Percentiles rank a stretch among this genome's conserved stretches.
Conservation (phyloP, 2,113 vertebrate genomes). For the Pleuronectes platessa region DNA sequence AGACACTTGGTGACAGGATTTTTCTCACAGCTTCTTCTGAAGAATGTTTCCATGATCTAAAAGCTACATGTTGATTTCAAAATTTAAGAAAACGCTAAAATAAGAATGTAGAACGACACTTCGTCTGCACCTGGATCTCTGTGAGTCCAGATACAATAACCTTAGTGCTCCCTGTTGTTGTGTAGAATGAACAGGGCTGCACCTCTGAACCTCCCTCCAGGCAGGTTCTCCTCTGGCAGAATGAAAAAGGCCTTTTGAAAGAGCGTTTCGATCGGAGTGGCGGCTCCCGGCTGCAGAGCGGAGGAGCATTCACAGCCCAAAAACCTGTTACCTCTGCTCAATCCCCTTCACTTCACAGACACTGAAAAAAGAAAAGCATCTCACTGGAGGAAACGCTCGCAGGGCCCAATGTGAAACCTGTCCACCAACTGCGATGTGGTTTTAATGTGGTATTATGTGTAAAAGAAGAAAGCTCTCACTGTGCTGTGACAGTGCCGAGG, state of each 20-base stretch:
- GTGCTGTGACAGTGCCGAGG: not conserved
- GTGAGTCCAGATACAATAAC: constrained; percentile 12
- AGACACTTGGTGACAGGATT: constrained; percentile 7
- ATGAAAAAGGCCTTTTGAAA: constrained; percentile 17
- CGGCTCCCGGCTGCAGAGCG: constrained; percentile 23
- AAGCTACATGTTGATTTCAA: constrained; percentile 12
- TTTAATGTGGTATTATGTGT: constrained; percentile 4
- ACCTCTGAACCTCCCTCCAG: not conserved
- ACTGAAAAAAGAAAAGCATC: not conserved
- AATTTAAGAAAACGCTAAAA: constrained; percentile 12
- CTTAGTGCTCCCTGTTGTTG: constrained; percentile 11
- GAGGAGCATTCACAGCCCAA: constrained; percentile 10
- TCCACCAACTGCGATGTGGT: not conserved
- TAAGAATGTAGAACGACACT: constrained; percentile 46
- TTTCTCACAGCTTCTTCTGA: constrained; percentile 33
- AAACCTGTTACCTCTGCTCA: constrained; percentile 28
- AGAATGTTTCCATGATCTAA: constrained; percentile 19
- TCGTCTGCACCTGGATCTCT: constrained; percentile 10
- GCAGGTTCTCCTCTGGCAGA: not conserved
- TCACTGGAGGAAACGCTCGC: not conserved
- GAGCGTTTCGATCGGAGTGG: not conserved
- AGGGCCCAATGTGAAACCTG: not conserved
- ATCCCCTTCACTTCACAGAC: constrained; percentile 14
- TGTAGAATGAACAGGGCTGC: constrained; percentile 7
- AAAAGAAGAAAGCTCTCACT: not conserved